Evolutionary conservation across 1,140 invertebrate genomes (phyloP).

Genomic region (Ectropis grisescens): DNA sequence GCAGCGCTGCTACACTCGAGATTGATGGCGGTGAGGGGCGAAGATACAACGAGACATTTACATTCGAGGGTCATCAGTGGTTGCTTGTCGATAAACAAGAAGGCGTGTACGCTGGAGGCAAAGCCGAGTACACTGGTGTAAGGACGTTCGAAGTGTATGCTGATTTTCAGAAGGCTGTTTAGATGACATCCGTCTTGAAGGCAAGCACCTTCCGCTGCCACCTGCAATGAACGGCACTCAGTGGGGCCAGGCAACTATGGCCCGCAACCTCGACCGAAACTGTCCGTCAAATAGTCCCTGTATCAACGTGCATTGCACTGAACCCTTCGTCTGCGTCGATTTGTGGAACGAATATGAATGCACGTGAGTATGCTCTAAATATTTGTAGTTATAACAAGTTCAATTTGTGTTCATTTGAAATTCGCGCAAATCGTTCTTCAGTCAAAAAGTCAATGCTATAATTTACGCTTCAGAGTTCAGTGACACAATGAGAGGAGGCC

Average conservation of each 20-base stretch:
- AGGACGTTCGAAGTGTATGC: constrained; percentile 93
- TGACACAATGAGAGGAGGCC: no score
- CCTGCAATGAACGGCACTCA: constrained; percentile 95
- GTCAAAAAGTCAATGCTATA: no score
- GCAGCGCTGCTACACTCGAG: constrained; percentile 93
- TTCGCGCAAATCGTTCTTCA: no score
- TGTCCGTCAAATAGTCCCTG: constrained; percentile 96
- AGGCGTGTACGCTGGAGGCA: constrained; percentile 94
- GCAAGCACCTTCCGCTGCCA: constrained; percentile 90
- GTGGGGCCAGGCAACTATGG: constrained; percentile 94
- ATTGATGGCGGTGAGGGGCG: constrained; percentile 96
- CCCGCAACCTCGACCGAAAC: constrained; percentile 88
- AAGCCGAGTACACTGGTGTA: constrained; percentile 94
- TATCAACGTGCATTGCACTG: constrained; percentile 89
- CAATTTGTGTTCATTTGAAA: constrained; percentile 4
- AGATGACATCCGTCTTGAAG: constrained; percentile 84
- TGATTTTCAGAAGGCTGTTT: constrained; percentile 89
- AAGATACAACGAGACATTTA: constrained; percentile 94
- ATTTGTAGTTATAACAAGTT: constrained; percentile 4
- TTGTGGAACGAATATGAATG: constrained; percentile 97
- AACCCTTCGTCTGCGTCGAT: constrained; percentile 96
- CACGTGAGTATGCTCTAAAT: constrained; percentile 86
- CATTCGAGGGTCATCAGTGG: constrained; percentile 92
- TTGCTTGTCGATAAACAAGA: constrained; percentile 94
- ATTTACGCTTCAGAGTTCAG: no score